phyloP scores from a whole-genome alignment of 1,140 invertebrate species.

The Eueides isabella region DNA sequence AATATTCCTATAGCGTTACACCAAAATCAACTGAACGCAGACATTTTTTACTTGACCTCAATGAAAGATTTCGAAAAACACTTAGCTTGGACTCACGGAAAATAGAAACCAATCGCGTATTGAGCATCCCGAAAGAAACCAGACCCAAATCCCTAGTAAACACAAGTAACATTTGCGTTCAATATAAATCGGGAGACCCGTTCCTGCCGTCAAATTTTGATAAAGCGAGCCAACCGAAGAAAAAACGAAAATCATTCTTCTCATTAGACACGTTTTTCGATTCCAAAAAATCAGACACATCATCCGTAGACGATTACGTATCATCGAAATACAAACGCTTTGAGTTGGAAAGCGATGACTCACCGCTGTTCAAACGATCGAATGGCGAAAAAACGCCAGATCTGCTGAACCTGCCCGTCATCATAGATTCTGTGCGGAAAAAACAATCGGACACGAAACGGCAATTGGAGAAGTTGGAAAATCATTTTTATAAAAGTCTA shows the following conservation, averaged over 20 bases:
- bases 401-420: constrained; percentile 74
- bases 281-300: constrained; percentile 77
- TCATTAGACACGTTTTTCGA: constrained; percentile 80
- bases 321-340: constrained; percentile 81
- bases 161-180: constrained; percentile 70
- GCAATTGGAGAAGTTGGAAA: constrained; percentile 79
- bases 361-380: constrained; percentile 68
- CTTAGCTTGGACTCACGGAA: constrained; percentile 77
- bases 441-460: constrained; percentile 73
- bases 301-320: constrained; percentile 78
- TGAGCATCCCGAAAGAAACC: constrained; percentile 63
- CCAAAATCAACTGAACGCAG: constrained; percentile 72
- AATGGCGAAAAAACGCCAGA: constrained; percentile 72
- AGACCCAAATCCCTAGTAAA: constrained; percentile 77
- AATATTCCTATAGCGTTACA: constrained; percentile 71
- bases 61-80: constrained; percentile 79
- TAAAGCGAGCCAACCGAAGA: constrained; percentile 68
- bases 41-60: constrained; percentile 72
- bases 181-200: constrained; percentile 60
- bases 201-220: constrained; percentile 68
- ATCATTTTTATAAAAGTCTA: constrained; percentile 76
- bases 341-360: constrained; percentile 79
- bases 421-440: constrained; percentile 72
- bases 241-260: constrained; percentile 80
- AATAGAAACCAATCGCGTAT: constrained; percentile 65